A percentile compares a stretch with the other conserved stretches of the same genome.
Conservation (phyloP, 2,113 vertebrate genomes). For the Dipodomys spectabilis region DNA sequence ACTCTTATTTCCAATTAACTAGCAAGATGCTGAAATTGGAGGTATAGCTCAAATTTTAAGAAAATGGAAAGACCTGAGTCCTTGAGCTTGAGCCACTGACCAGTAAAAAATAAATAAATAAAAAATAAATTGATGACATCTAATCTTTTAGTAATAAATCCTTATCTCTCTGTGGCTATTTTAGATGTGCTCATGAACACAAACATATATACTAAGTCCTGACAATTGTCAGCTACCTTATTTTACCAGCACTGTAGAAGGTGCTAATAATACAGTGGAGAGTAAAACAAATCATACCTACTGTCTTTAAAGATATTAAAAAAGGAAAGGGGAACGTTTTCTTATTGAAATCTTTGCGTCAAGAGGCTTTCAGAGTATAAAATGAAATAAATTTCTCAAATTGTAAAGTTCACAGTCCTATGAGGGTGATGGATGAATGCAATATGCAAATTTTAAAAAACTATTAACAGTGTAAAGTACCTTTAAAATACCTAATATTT, state of each 20-base stretch:
- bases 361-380: background rate
- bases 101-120: no score
- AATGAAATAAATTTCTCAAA: slow-evolving; percentile 12
- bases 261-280: background rate
- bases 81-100: no score
- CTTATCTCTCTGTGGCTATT: background rate
- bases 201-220: background rate
- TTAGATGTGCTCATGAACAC: background rate
- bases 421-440: background rate
- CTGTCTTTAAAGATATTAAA: background rate
- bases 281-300: background rate
- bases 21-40: no score
- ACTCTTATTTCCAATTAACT: no score
- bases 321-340: background rate
- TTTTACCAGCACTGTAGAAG: background rate
- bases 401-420: background rate
- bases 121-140: background rate
- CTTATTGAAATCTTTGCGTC: background rate
- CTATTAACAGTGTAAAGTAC: background rate
- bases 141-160: background rate
- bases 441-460: slow-evolving; percentile 1
- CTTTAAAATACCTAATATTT: slow-evolving; percentile 54
- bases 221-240: background rate
- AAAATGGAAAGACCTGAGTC: no score
- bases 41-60: no score